phyloP scores from a whole-genome alignment of 2,888 invertebrate species.

The Microctonus aethiopoides region DNA sequence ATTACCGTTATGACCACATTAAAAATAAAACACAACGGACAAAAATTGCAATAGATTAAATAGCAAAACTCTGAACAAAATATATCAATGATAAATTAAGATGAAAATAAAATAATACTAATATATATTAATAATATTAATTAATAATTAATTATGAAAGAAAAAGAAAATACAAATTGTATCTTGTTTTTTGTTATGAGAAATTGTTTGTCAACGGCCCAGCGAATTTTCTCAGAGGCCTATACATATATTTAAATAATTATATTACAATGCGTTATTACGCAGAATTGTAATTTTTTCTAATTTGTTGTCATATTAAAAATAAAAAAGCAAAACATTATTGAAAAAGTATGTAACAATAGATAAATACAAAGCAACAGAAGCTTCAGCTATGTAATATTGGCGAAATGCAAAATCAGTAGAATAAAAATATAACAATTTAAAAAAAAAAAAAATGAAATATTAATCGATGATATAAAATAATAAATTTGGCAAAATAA shows the following conservation, averaged over 20 bases:
- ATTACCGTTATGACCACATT: background rate
- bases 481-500: too few relatives aligned
- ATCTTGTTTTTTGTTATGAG: slow-evolving; percentile 15
- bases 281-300: slow-evolving; percentile 10
- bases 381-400: too few relatives aligned
- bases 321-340: background rate
- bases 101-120: slow-evolving; percentile 5
- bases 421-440: too few relatives aligned
- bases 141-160: too few relatives aligned
- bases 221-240: slow-evolving; percentile 13
- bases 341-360: background rate
- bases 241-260: background rate
- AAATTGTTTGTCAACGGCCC: background rate
- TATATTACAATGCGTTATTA: background rate
- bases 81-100: background rate
- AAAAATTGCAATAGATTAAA: background rate
- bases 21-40: background rate
- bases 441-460: too few relatives aligned
- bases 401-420: too few relatives aligned
- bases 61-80: too few relatives aligned
- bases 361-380: too few relatives aligned
- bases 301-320: background rate
- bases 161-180: too few relatives aligned
- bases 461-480: too few relatives aligned
- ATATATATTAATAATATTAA: background rate